phyloP scores from a whole-genome alignment of 2,797 vertebrate genomes.

The Gambelia wislizenii region DNA sequence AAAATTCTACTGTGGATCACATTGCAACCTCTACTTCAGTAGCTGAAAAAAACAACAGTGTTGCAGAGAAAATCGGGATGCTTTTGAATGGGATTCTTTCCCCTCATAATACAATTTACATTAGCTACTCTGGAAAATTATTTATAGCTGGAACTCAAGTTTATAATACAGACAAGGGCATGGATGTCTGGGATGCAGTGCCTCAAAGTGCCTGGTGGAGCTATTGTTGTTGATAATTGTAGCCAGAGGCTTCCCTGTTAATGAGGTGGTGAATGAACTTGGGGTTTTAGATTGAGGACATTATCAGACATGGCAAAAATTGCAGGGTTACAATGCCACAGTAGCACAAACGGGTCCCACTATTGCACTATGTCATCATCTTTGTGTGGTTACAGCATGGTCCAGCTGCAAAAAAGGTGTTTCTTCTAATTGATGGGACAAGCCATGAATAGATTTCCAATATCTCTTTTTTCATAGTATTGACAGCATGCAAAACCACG shows the following conservation, averaged over 20 bases:
- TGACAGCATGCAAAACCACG: too few relatives aligned
- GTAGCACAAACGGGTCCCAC: too few relatives aligned
- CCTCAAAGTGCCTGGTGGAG: neutral
- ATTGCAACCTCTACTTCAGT: neutral
- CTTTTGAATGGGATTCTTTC: rapidly evolving
- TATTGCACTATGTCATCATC: too few relatives aligned
- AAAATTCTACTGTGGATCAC: neutral
- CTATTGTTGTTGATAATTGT: neutral
- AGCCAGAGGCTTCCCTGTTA: neutral
- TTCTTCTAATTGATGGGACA: too few relatives aligned
- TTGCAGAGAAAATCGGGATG: neutral
- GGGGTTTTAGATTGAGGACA: too few relatives aligned
- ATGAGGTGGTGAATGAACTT: too few relatives aligned
- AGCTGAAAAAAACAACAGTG: neutral
- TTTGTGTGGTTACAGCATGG: too few relatives aligned
- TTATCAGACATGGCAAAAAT: too few relatives aligned
- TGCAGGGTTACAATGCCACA: too few relatives aligned
- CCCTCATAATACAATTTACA: conserved; percentile 38
- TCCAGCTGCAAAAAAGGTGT: too few relatives aligned
- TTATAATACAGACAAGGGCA: neutral
- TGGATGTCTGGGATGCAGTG: neutral
- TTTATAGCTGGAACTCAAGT: conserved; percentile 36
- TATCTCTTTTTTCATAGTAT: too few relatives aligned
- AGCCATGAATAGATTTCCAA: too few relatives aligned
- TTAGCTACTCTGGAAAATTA: conserved; percentile 28